Evolutionary conservation across 2,797 vertebrate genomes (phyloP).

Genomic region (Streptopelia turtur): DNA sequence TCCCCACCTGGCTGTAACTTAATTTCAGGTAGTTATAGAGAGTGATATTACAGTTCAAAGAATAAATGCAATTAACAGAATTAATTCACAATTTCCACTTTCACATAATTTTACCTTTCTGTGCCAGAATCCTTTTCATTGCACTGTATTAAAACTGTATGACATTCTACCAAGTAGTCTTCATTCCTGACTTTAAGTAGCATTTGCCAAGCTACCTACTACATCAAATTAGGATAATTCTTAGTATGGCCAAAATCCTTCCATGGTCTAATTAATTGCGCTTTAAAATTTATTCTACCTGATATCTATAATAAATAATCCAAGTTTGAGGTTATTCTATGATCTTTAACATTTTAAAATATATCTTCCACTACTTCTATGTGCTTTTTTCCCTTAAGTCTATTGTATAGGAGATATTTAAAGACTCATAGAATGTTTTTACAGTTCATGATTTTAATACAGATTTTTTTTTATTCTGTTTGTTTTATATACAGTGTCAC

Average conservation of each 20-base stretch:
- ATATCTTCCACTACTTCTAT: not conserved
- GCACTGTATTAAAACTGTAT: not conserved
- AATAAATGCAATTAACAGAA: not conserved
- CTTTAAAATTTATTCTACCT: not conserved
- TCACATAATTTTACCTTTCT: not conserved
- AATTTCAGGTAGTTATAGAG: no score
- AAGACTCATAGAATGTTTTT: not conserved
- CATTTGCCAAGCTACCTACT: not conserved
- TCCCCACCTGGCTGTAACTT: no score
- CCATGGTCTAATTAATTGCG: not conserved
- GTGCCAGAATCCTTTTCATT: not conserved
- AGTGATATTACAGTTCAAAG: not conserved
- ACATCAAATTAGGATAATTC: not conserved
- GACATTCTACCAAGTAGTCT: not conserved
- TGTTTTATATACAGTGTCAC: not conserved
- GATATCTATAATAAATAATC: not conserved
- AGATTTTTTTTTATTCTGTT: not conserved
- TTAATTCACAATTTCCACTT: not conserved
- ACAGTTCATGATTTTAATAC: not conserved
- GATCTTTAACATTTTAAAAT: not conserved
- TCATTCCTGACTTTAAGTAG: not conserved
- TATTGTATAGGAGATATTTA: not conserved
- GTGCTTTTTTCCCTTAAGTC: not conserved
- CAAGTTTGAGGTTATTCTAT: not conserved
- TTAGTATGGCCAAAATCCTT: not conserved